Percentiles rank a stretch among this genome's conserved stretches.
These are phyloP conservation scores for Drosophila ustulata DNA, from an alignment of 2,888 invertebrate genomes.

Conservation along the genomic window DNA sequence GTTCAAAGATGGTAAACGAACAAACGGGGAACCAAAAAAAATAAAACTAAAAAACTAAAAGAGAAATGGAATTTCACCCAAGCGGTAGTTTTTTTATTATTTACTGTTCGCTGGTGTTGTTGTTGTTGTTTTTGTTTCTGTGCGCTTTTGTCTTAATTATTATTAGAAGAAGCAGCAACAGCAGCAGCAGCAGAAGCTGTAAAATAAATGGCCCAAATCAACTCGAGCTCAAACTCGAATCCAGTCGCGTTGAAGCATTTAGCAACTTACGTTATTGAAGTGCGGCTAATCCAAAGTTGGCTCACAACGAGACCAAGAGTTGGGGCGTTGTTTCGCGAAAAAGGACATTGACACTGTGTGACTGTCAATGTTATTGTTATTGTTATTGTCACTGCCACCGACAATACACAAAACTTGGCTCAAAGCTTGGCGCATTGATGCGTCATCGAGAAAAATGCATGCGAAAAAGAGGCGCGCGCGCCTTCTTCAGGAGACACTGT, in stretches of 20 bases:
- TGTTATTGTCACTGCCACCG: constrained; percentile 8
- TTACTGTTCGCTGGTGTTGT: constrained; percentile 32
- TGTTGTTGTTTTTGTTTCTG: constrained; percentile 40
- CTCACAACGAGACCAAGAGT: not conserved
- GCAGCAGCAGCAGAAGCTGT: constrained; percentile 66
- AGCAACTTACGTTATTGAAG: constrained; percentile 59
- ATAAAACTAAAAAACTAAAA: constrained; percentile 55
- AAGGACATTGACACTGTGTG: constrained; percentile 72
- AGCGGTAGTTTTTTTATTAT: constrained; percentile 51
- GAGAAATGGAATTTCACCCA: constrained; percentile 81
- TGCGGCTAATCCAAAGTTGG: constrained; percentile 47
- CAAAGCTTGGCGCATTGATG: constrained; percentile 56
- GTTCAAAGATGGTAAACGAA: constrained; percentile 59
- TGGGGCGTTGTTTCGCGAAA: constrained; percentile 48
- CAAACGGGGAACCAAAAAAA: constrained; percentile 23
- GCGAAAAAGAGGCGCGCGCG: constrained; percentile 37
- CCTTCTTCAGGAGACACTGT: constrained; percentile 39
- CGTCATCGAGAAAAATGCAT: constrained; percentile 63
- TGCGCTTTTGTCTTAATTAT: constrained; percentile 76
- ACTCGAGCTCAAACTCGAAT: not conserved
- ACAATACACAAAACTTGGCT: constrained; percentile 42
- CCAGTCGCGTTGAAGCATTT: constrained; percentile 38
- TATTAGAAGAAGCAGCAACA: constrained; percentile 42
- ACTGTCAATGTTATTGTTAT: constrained; percentile 9
- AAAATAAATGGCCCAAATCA: not conserved